Conservation (phyloP, 2,113 vertebrate genomes). For the Brachypteracias leptosomus region DNA sequence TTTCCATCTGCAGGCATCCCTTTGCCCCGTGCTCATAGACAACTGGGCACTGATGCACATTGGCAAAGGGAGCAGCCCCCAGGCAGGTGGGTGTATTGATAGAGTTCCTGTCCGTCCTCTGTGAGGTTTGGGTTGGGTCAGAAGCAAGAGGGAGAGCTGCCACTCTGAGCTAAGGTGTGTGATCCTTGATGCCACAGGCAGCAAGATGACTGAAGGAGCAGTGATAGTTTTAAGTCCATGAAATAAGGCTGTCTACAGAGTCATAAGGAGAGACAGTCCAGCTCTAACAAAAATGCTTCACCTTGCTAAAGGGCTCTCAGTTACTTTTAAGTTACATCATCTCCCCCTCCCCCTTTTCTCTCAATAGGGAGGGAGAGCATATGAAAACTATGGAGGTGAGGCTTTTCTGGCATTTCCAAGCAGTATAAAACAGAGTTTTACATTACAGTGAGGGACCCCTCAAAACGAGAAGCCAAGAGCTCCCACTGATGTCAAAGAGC, state of each 20-base stretch:
- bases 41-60: fast-evolving
- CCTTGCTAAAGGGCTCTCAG: neutral
- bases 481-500: neutral
- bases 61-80: neutral
- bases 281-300: neutral
- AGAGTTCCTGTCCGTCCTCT: neutral
- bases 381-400: neutral
- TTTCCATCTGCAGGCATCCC: neutral
- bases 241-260: neutral
- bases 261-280: neutral
- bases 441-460: neutral
- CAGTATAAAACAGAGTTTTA: neutral
- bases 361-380: neutral
- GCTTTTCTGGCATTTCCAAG: neutral
- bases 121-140: neutral
- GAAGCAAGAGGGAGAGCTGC: neutral
- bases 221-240: neutral
- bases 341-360: neutral
- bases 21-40: neutral
- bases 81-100: fast-evolving
- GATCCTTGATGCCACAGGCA: fast-evolving
- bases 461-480: neutral
- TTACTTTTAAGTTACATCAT: neutral
- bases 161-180: neutral
- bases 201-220: neutral